Evolutionary conservation across 2,888 invertebrate genomes (phyloP).

Genomic region (Adelphocoris suturalis): DNA sequence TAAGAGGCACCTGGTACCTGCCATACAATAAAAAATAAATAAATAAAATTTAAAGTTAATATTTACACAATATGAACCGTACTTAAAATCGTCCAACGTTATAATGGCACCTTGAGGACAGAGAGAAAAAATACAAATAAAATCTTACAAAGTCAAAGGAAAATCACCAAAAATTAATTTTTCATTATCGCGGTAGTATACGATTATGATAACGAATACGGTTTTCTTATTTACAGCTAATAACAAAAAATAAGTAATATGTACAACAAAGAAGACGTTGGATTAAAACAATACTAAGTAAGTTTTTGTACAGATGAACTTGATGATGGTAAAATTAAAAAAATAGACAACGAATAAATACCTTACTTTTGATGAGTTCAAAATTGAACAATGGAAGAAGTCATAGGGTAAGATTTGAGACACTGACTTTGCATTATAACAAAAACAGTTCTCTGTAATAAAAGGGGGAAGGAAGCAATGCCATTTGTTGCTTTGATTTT

Average conservation of each 20-base stretch:
- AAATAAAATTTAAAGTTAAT: background rate
- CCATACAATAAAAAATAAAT: background rate
- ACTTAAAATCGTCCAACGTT: background rate
- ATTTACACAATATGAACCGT: background rate
- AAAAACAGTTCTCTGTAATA: background rate
- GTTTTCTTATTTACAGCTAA: background rate
- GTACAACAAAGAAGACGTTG: background rate
- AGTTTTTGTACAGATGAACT: background rate
- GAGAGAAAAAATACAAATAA: no score
- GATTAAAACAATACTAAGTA: background rate
- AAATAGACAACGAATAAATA: background rate
- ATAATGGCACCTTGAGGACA: constrained; percentile 2
- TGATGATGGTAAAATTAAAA: background rate
- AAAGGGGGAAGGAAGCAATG: background rate
- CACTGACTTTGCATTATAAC: background rate
- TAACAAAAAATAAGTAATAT: background rate
- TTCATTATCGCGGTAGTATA: background rate
- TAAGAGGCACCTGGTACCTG: background rate
- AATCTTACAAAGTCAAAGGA: no score
- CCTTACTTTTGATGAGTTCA: background rate
- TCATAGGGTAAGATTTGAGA: background rate
- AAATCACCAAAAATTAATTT: no score
- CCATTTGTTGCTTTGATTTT: background rate
- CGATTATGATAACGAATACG: background rate
- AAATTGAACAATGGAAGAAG: background rate